Evolutionary conservation across 2,797 vertebrate genomes (phyloP).

Genomic region (Pipistrellus kuhlii): DNA sequence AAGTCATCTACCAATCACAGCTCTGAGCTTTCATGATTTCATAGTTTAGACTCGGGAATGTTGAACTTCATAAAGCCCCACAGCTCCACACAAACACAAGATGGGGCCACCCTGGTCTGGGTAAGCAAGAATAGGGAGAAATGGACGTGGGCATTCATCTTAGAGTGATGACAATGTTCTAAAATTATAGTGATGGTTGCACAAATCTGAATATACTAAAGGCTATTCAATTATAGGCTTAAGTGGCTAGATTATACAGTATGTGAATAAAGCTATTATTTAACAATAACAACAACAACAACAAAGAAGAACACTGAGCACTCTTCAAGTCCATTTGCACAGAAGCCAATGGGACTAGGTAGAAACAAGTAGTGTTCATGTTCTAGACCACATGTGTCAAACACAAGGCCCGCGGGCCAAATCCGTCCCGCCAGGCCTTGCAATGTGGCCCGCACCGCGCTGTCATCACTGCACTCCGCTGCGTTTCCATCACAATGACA

Average conservation of each 20-base stretch:
- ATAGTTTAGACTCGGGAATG: background rate
- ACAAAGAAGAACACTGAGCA: too few relatives aligned
- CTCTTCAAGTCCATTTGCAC: background rate
- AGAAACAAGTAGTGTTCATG: background rate
- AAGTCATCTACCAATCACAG: background rate
- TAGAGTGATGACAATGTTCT: background rate
- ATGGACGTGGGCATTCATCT: background rate
- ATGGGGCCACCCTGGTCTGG: accelerated
- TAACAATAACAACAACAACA: background rate
- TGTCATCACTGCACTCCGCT: too few relatives aligned
- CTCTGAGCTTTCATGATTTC: background rate
- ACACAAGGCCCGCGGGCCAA: too few relatives aligned
- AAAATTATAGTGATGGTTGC: background rate
- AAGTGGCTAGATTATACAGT: background rate
- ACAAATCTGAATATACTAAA: background rate
- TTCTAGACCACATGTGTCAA: too few relatives aligned
- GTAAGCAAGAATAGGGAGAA: background rate
- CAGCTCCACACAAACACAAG: background rate
- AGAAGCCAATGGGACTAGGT: background rate
- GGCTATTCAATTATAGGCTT: background rate
- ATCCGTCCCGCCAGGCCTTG: too few relatives aligned
- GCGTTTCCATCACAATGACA: too few relatives aligned
- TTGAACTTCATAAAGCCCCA: background rate
- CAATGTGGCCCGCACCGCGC: too few relatives aligned
- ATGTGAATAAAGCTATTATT: background rate